Evolutionary conservation across 2,113 vertebrate genomes (phyloP).

Genomic region (Oncorhynchus masou): DNA sequence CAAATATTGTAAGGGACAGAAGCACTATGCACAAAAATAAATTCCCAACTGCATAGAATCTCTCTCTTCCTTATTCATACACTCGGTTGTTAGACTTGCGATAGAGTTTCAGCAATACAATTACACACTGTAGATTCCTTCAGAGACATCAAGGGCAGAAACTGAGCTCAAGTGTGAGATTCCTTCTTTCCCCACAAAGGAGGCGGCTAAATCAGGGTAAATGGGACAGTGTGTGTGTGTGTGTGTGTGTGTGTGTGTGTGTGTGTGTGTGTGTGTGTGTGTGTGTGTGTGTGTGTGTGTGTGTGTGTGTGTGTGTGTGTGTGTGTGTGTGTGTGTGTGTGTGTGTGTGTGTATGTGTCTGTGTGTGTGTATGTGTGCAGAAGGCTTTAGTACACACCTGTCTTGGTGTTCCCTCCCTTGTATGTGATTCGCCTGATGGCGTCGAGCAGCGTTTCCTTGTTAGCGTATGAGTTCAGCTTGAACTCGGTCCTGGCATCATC

Average conservation of each 20-base stretch:
- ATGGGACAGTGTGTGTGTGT: too few relatives aligned
- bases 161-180: constrained; percentile 24
- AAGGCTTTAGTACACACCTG: constrained; percentile 72
- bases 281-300: too few relatives aligned
- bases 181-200: constrained; percentile 19
- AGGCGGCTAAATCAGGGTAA: too few relatives aligned
- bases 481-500: constrained; percentile 97
- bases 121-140: neutral
- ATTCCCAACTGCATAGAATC: neutral
- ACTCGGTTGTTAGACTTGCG: neutral
- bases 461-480: constrained; percentile 84
- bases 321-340: too few relatives aligned
- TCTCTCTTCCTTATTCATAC: neutral
- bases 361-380: neutral
- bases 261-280: too few relatives aligned
- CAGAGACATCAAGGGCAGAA: neutral
- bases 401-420: constrained; percentile 98
- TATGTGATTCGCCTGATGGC: constrained; percentile 90
- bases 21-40: neutral
- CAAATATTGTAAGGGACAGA: neutral
- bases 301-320: too few relatives aligned
- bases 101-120: neutral
- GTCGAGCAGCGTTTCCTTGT: constrained; percentile 87
- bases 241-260: too few relatives aligned
- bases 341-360: neutral